These are phyloP conservation scores for Epinotia nisella DNA, from an alignment of 2,888 invertebrate species.

Conservation along the genomic window DNA sequence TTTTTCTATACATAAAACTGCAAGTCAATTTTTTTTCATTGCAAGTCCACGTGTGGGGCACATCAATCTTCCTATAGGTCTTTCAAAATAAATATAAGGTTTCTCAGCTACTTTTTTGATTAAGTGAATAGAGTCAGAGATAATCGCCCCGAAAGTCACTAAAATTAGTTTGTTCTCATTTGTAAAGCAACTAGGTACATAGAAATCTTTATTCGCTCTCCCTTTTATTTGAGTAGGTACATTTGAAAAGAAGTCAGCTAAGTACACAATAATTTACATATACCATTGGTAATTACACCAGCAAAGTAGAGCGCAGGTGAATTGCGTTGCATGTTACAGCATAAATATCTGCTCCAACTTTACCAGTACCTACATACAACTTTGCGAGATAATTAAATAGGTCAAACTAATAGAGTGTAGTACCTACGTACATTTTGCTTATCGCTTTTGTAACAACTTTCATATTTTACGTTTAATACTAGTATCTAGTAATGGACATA, in stretches of 20 bases:
- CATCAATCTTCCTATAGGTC: too few relatives aligned
- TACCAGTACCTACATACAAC: not conserved
- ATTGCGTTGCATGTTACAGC: not conserved
- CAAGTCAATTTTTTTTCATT: too few relatives aligned
- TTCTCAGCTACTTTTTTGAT: too few relatives aligned
- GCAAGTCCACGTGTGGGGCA: too few relatives aligned
- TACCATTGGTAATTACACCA: slow-evolving; percentile 5
- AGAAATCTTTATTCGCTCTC: not conserved
- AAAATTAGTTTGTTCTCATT: too few relatives aligned
- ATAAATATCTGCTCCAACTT: slow-evolving; percentile 20
- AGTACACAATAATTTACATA: not conserved
- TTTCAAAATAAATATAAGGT: too few relatives aligned
- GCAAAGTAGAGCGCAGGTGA: slow-evolving; percentile 14
- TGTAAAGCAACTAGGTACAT: too few relatives aligned
- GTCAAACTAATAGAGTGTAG: slow-evolving; percentile 13
- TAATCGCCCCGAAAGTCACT: too few relatives aligned
- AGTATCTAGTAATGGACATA: not conserved
- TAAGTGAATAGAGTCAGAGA: too few relatives aligned
- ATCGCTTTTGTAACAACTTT: not conserved
- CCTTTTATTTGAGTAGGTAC: not conserved
- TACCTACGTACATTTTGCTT: not conserved
- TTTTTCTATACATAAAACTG: too few relatives aligned
- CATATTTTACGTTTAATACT: not conserved
- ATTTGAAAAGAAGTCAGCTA: not conserved
- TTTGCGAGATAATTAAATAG: slow-evolving; percentile 27